phyloP scores from a whole-genome alignment of 2,888 invertebrate genomes.

The Desoria tigrina region DNA sequence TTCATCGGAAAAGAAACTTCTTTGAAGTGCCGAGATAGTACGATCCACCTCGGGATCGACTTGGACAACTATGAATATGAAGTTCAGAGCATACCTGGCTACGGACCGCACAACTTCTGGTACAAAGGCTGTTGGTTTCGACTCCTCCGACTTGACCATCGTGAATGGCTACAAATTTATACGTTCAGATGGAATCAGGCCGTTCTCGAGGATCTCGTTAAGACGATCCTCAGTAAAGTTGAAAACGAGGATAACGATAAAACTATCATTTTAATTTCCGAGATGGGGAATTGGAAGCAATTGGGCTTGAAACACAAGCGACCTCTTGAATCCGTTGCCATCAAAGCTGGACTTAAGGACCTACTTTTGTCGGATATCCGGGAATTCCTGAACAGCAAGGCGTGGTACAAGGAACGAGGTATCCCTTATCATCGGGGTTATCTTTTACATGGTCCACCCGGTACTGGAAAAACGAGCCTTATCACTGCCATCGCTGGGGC shows the following conservation, averaged over 20 bases:
- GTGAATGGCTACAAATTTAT: slow-evolving; percentile 28
- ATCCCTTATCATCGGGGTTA: slow-evolving; percentile 43
- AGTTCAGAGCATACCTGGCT: no score
- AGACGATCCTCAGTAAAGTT: slow-evolving; percentile 12
- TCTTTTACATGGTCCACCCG: slow-evolving; percentile 40
- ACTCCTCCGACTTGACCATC: no score
- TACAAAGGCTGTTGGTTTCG: no score
- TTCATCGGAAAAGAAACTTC: no score
- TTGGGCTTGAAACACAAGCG: slow-evolving; percentile 21
- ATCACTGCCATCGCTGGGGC: slow-evolving; percentile 38
- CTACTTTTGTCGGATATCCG: slow-evolving; percentile 24
- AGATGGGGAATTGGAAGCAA: slow-evolving; percentile 24
- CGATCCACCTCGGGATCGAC: no score
- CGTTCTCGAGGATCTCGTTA: slow-evolving; percentile 27
- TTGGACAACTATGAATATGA: no score
- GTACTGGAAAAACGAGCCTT: slow-evolving; percentile 35
- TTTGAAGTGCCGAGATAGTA: no score
- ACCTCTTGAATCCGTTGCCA: slow-evolving; percentile 22
- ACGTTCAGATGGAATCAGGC: slow-evolving; percentile 22
- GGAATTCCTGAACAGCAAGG: slow-evolving; percentile 18
- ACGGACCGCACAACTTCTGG: no score
- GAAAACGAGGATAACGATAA: slow-evolving; percentile 10
- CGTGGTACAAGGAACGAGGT: slow-evolving; percentile 36
- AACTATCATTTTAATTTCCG: slow-evolving; percentile 14
- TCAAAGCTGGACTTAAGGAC: slow-evolving; percentile 17